Conservation (phyloP, 1,140 invertebrate genomes). For the Eurytemora carolleeae region DNA sequence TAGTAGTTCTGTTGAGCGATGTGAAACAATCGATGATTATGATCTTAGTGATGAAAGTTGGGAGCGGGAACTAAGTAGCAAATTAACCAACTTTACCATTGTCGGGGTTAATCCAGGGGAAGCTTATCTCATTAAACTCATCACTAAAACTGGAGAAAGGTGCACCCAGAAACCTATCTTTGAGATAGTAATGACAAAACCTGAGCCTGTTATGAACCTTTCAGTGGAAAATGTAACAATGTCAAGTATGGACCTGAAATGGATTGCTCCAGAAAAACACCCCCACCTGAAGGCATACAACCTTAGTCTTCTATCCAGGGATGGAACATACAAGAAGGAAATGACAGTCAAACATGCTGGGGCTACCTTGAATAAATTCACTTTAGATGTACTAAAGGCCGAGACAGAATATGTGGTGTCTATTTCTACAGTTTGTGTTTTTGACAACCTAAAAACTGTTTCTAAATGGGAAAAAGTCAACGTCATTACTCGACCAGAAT, state of each 20-base stretch:
- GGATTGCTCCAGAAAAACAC: slow-evolving; percentile 4
- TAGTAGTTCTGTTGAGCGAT: not conserved
- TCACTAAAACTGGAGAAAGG: slow-evolving; percentile 4
- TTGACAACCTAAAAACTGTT: not conserved
- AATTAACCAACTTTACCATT: slow-evolving; percentile 7
- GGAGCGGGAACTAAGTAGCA: not conserved
- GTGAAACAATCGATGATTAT: not conserved
- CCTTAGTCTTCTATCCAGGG: not conserved
- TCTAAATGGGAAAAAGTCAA: not conserved
- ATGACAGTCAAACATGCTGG: not conserved
- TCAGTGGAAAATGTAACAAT: not conserved
- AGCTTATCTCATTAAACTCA: not conserved
- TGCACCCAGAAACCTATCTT: not conserved
- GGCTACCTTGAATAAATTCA: slow-evolving; percentile 7
- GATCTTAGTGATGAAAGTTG: not conserved
- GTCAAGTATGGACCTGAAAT: not conserved
- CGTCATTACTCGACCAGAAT: not conserved
- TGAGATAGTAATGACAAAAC: slow-evolving; percentile 1
- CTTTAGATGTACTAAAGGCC: not conserved
- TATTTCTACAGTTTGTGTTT: not conserved
- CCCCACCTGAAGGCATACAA: slow-evolving; percentile 1
- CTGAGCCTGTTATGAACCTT: not conserved
- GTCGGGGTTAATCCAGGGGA: slow-evolving; percentile 7
- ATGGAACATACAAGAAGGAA: not conserved
- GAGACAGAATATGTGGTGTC: not conserved